Conservation (phyloP, 2,888 invertebrate genomes). For the Halictus quadricinctus region DNA sequence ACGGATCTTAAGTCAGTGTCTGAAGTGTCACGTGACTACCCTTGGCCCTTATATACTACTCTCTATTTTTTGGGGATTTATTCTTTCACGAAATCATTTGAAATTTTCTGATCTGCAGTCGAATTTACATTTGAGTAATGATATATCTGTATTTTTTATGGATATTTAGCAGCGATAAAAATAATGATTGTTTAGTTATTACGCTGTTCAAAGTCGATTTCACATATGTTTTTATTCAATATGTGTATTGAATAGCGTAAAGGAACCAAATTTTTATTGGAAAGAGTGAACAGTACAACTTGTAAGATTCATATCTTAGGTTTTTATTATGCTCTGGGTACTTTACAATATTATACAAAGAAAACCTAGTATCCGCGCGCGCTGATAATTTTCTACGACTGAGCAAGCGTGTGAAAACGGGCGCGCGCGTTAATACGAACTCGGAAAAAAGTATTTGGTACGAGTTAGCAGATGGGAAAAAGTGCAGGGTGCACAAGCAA, state of each 20-base stretch:
- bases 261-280: neutral
- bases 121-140: too few species aligned
- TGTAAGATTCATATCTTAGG: constrained; percentile 75
- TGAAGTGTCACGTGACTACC: too few species aligned
- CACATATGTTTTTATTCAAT: neutral
- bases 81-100: too few species aligned
- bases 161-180: too few species aligned
- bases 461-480: constrained; percentile 56
- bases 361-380: constrained; percentile 66
- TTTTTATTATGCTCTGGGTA: constrained; percentile 79
- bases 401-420: constrained; percentile 55
- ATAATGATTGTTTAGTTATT: neutral
- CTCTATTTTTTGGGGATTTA: too few species aligned
- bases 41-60: too few species aligned
- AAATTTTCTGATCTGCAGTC: too few species aligned
- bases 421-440: constrained; percentile 48
- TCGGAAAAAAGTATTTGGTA: constrained; percentile 61
- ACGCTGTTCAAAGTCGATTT: neutral
- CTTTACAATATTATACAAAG: constrained; percentile 81
- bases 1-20: too few species aligned
- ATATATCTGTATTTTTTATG: too few species aligned
- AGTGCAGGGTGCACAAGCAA: constrained; percentile 66
- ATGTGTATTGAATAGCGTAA: neutral
- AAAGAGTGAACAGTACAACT: neutral
- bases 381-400: constrained; percentile 52